A percentile compares a stretch with the other conserved stretches of the same genome.
Conservation (phyloP, 2,888 invertebrate species). For the Platynereis dumerilii region DNA sequence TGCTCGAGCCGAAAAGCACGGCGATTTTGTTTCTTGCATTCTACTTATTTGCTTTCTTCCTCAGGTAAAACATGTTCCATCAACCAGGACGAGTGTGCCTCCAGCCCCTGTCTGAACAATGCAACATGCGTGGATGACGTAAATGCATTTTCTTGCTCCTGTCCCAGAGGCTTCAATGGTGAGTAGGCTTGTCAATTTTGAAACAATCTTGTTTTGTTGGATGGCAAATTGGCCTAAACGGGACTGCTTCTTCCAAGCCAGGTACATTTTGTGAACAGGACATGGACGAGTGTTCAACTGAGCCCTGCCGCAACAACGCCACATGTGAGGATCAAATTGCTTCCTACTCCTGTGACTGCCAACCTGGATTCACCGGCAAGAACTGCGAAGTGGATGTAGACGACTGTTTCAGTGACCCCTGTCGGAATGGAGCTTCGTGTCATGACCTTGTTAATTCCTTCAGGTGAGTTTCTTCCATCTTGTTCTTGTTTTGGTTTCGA, state of each 20-base stretch:
- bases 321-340: slow-evolving; percentile 10
- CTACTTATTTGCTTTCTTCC: slow-evolving; percentile 8
- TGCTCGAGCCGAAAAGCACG: not conserved
- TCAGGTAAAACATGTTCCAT: slow-evolving; percentile 66
- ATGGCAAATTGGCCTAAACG: slow-evolving; percentile 39
- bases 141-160: slow-evolving; percentile 35
- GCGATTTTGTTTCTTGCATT: too few species aligned
- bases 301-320: slow-evolving; percentile 35
- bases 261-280: slow-evolving; percentile 45
- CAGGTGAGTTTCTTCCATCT: slow-evolving; percentile 11
- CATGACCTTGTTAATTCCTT: slow-evolving; percentile 31
- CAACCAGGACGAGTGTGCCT: slow-evolving; percentile 69
- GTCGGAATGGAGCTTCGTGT: slow-evolving; percentile 37
- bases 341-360: slow-evolving; percentile 81
- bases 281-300: slow-evolving; percentile 37
- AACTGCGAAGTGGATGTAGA: slow-evolving; percentile 34
- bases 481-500: not conserved
- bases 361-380: slow-evolving; percentile 19
- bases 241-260: slow-evolving; percentile 41
- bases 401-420: slow-evolving; percentile 33
- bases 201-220: too few species aligned
- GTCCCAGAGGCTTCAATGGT: slow-evolving; percentile 39
- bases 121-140: slow-evolving; percentile 51
- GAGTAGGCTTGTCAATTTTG: not conserved
- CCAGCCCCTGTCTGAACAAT: slow-evolving; percentile 45